Evolutionary conservation across 2,888 invertebrate species (phyloP).

Genomic region (Epinotia ramella): DNA sequence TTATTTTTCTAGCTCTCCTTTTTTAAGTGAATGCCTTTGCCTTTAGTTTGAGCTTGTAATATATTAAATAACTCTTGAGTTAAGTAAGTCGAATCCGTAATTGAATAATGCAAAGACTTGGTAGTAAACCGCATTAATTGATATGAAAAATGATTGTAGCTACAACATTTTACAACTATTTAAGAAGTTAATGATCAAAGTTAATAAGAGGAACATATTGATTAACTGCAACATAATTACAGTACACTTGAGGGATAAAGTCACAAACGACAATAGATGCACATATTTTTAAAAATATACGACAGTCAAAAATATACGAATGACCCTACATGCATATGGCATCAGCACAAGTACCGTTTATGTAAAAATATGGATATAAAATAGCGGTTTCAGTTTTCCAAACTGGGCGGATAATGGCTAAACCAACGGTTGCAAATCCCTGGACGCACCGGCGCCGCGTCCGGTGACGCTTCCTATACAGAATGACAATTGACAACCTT

Average conservation of each 20-base stretch:
- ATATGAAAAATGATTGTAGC: no score
- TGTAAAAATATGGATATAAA: conserved; percentile 40
- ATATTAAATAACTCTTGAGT: no score
- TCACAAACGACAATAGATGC: not conserved
- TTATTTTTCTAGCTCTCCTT: no score
- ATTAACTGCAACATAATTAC: no score
- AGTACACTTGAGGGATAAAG: not conserved
- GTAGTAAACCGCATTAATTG: no score
- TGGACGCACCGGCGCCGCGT: conserved; percentile 33
- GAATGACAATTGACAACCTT: conserved; percentile 43
- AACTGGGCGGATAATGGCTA: conserved; percentile 43
- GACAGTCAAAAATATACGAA: conserved; percentile 1
- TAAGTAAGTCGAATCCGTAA: no score
- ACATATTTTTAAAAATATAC: not conserved
- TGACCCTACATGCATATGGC: conserved; percentile 1
- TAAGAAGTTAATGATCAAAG: no score
- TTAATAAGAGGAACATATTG: not conserved
- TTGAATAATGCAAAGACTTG: no score
- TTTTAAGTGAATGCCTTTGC: no score
- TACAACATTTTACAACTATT: no score
- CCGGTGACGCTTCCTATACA: conserved; percentile 34
- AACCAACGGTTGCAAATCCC: conserved; percentile 44
- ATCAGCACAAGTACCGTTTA: conserved; percentile 32
- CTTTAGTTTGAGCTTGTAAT: no score
- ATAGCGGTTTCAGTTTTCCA: conserved; percentile 43